A percentile compares a stretch with the other conserved stretches of the same genome.
phyloP scores from a whole-genome alignment of 2,797 vertebrate genomes.

The Labroides dimidiatus region DNA sequence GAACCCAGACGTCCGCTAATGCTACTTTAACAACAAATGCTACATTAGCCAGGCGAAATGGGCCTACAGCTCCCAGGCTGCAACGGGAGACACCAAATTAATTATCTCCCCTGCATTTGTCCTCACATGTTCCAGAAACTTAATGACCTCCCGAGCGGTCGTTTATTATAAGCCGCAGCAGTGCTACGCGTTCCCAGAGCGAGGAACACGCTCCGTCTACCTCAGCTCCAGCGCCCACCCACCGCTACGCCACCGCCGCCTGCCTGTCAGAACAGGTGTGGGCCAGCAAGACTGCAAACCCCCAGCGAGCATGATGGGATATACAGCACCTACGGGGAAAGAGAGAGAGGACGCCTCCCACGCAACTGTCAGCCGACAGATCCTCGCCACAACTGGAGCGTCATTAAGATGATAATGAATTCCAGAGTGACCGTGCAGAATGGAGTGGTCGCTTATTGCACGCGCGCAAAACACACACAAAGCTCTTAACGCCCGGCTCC shows the following conservation, averaged over 20 bases:
- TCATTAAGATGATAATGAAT: constrained; percentile 85
- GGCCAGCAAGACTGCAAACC: constrained; percentile 69
- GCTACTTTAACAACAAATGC: constrained; percentile 67
- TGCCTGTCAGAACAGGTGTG: constrained; percentile 81
- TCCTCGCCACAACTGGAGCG: constrained; percentile 73
- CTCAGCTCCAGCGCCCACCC: constrained; percentile 64
- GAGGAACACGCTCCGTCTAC: constrained; percentile 50
- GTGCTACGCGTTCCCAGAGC: constrained; percentile 59
- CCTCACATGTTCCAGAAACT: constrained; percentile 74
- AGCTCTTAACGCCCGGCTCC: constrained; percentile 63
- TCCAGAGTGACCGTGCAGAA: constrained; percentile 76
- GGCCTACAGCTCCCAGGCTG: constrained; percentile 68
- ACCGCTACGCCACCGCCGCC: constrained; percentile 36
- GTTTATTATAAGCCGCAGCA: constrained; percentile 80
- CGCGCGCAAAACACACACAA: constrained; percentile 55
- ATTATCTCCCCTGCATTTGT: constrained; percentile 81
- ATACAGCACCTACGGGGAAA: constrained; percentile 41
- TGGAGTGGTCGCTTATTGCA: constrained; percentile 55
- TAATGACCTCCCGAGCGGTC: constrained; percentile 83
- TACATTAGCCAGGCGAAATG: constrained; percentile 65
- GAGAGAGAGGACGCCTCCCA: constrained; percentile 74
- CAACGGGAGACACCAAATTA: constrained; percentile 80
- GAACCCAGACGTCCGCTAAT: constrained; percentile 47
- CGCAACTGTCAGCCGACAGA: constrained; percentile 76
- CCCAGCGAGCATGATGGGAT: constrained; percentile 62